These are phyloP conservation scores for Glaucopsyche alexis DNA, from an alignment of 2,888 invertebrate genomes.

Conservation along the genomic window DNA sequence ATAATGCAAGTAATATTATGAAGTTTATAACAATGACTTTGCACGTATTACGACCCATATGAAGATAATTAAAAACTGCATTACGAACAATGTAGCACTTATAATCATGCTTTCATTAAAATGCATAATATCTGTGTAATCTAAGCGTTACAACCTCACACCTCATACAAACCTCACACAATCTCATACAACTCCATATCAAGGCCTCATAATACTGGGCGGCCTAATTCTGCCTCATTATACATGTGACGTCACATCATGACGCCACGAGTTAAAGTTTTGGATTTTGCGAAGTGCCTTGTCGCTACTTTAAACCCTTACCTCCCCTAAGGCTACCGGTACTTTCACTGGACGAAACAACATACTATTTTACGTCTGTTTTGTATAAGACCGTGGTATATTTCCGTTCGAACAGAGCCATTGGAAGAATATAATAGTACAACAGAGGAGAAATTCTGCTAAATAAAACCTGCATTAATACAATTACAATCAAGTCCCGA, in stretches of 20 bases:
- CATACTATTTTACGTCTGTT: no score
- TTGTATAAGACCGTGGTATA: no score
- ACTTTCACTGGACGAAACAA: not conserved
- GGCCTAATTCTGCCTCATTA: constrained; percentile 18
- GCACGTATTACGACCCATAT: not conserved
- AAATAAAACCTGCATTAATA: no score
- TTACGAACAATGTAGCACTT: constrained; percentile 1
- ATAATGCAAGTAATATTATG: no score
- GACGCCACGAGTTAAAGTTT: constrained; percentile 5
- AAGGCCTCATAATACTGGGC: not conserved
- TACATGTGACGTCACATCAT: constrained; percentile 11
- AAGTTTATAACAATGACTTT: no score
- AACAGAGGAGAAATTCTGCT: no score
- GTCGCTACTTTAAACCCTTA: not conserved
- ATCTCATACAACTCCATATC: not conserved
- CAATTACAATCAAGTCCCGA: no score
- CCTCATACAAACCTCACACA: constrained; percentile 2
- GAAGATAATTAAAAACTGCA: not conserved
- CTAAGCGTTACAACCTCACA: not conserved
- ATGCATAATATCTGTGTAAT: not conserved
- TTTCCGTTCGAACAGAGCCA: no score
- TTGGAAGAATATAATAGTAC: no score
- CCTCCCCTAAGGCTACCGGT: not conserved
- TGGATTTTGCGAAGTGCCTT: not conserved
- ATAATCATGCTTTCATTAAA: not conserved